phyloP scores from a whole-genome alignment of 1,140 invertebrate genomes.

The Ostrea edulis region DNA sequence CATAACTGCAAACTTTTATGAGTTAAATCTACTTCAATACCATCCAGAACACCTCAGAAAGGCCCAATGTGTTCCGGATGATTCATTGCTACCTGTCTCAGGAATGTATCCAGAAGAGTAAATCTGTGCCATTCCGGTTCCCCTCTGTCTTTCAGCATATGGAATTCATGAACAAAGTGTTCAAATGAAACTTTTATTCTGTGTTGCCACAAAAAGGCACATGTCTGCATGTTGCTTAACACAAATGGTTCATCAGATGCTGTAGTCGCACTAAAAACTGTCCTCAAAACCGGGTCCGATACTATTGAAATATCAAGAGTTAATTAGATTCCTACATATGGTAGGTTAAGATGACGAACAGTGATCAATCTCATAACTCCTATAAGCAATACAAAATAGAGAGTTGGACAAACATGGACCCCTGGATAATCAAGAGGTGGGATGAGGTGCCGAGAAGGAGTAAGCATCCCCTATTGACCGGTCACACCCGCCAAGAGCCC shows the following conservation, averaged over 20 bases:
- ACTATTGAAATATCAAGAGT: not conserved
- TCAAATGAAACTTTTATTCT: slow-evolving; percentile 4
- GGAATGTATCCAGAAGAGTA: not conserved
- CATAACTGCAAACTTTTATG: no score
- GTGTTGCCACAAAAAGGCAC: not conserved
- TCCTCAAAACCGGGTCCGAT: not conserved
- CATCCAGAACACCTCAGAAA: no score
- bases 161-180: not conserved
- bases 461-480: no score
- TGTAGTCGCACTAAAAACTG: not conserved
- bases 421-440: no score
- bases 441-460: no score
- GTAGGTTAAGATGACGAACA: no score
- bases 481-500: no score
- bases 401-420: no score
- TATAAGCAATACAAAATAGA: no score
- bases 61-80: not conserved
- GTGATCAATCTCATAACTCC: no score
- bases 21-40: no score
- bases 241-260: not conserved
- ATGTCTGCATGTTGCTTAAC: not conserved
- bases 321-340: not conserved
- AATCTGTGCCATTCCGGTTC: not conserved
- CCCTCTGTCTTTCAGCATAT: not conserved
- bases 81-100: not conserved